A percentile compares a stretch with the other conserved stretches of the same genome.
These are phyloP conservation scores for Ceratosolen fusciceps DNA, from an alignment of 1,140 invertebrate genomes.

Conservation along the genomic window DNA sequence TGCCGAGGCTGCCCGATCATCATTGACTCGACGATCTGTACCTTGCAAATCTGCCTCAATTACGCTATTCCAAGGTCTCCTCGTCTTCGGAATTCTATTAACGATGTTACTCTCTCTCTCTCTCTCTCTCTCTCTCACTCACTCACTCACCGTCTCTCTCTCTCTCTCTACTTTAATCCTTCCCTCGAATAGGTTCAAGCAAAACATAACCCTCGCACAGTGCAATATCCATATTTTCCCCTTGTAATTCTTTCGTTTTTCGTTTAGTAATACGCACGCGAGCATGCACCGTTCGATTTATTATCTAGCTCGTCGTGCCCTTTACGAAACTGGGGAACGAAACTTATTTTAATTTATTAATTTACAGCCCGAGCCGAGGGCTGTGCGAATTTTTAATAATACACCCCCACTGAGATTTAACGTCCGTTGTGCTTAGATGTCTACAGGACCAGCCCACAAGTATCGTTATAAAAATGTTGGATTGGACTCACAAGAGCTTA, in stretches of 20 bases:
- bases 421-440: constrained; percentile 75
- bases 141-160: not conserved
- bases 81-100: not conserved
- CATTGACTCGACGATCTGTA: not conserved
- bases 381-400: not conserved
- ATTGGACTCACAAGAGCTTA: constrained; percentile 91
- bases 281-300: not conserved
- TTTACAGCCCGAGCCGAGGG: not conserved
- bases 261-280: not conserved
- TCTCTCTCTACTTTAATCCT: not conserved
- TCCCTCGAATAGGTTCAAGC: not conserved
- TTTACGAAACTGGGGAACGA: constrained; percentile 22
- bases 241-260: not conserved
- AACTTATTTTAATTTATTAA: not conserved
- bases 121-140: not conserved
- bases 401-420: constrained; percentile 6
- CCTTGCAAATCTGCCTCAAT: not conserved
- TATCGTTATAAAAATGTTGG: constrained; percentile 96
- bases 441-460: constrained; percentile 82
- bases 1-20: too few species aligned
- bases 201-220: constrained; percentile 25
- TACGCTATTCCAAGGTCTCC: not conserved
- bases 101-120: not conserved
- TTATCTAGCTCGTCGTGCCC: not conserved
- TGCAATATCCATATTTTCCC: constrained; percentile 16